phyloP scores from a whole-genome alignment of 2,113 vertebrate species.

The Eira barbara region DNA sequence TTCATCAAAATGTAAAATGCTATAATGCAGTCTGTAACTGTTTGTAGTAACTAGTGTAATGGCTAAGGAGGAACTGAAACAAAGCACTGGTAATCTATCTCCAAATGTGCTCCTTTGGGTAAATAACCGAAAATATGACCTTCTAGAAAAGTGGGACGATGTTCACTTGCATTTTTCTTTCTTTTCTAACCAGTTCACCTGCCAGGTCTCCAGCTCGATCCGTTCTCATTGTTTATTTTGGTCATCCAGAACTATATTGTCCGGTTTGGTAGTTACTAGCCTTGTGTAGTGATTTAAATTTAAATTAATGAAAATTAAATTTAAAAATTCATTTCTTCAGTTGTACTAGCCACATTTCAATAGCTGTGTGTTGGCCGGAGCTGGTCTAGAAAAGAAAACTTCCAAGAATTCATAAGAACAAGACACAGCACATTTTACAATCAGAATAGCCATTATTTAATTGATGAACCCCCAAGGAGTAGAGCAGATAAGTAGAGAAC shows the following conservation, averaged over 20 bases:
- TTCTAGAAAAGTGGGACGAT: background rate
- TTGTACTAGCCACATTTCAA: background rate
- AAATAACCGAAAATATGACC: background rate
- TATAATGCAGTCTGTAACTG: too few species aligned
- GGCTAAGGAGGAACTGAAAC: background rate
- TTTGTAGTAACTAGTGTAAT: background rate
- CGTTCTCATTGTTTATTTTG: background rate
- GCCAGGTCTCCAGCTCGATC: background rate
- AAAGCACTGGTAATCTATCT: background rate
- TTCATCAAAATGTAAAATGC: background rate
- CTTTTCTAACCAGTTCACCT: background rate
- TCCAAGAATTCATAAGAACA: background rate
- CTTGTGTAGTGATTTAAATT: background rate
- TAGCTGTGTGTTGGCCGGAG: background rate
- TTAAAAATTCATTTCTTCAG: background rate
- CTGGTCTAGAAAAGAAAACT: background rate
- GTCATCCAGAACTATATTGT: background rate
- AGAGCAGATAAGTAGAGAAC: background rate
- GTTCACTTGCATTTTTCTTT: background rate
- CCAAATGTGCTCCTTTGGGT: background rate
- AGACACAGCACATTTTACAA: background rate
- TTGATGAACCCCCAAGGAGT: background rate
- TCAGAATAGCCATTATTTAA: background rate
- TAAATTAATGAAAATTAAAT: background rate
- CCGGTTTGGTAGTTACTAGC: background rate